Percentiles rank a stretch among this genome's conserved stretches.
Conservation (phyloP, 2,113 vertebrate genomes). For the Lonchura striata region DNA sequence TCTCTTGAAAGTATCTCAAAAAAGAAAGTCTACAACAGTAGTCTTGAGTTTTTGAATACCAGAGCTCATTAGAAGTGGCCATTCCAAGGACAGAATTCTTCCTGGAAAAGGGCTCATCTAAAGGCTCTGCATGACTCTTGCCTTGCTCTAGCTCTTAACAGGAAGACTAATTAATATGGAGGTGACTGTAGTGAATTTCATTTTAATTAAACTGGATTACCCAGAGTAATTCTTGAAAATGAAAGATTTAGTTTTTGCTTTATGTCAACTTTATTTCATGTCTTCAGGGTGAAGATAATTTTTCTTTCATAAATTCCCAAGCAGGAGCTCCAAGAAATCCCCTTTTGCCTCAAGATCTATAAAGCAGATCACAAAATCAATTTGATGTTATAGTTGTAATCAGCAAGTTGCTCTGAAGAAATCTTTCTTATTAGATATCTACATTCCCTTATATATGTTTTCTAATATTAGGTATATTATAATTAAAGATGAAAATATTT, state of each 20-base stretch:
- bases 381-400: conserved; percentile 25
- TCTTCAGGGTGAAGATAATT: conserved; percentile 47
- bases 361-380: conserved; percentile 67
- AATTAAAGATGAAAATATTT: not conserved
- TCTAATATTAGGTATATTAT: not conserved
- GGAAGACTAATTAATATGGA: conserved; percentile 2
- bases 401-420: conserved; percentile 30
- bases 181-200: not conserved
- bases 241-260: not conserved
- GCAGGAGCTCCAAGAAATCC: conserved; percentile 63
- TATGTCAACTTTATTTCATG: conserved; percentile 52
- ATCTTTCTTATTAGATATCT: conserved; percentile 12
- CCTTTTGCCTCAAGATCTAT: conserved; percentile 66
- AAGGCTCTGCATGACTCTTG: not conserved
- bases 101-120: not conserved
- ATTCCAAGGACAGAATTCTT: not conserved
- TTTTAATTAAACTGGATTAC: not conserved
- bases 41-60: not conserved
- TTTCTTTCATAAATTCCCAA: conserved; percentile 66
- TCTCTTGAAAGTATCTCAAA: not conserved
- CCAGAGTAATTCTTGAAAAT: conserved; percentile 10
- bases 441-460: not conserved
- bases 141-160: not conserved
- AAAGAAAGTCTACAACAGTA: not conserved
- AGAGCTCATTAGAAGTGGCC: not conserved